A percentile compares a stretch with the other conserved stretches of the same genome.
phyloP scores from a whole-genome alignment of 2,888 invertebrate genomes.

The Macaria liturata region DNA sequence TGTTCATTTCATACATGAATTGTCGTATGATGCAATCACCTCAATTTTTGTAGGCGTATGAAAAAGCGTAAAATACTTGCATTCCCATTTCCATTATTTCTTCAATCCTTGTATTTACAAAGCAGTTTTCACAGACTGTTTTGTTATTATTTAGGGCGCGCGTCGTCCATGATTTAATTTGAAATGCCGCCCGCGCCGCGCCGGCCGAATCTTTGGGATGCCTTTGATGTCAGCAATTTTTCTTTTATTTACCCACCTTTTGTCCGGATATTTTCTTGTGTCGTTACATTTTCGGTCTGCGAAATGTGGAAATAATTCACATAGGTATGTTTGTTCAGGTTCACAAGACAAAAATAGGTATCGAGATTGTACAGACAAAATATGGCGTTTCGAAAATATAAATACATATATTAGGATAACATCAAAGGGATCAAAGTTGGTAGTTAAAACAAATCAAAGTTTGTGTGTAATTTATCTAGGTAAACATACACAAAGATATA shows the following conservation, averaged over 20 bases:
- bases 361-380: no score
- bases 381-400: no score
- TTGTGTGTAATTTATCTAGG: no score
- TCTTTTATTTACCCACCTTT: slow-evolving; percentile 29
- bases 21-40: no score
- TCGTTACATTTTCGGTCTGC: slow-evolving; percentile 18
- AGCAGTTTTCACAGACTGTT: slow-evolving; percentile 40
- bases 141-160: slow-evolving; percentile 53
- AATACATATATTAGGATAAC: no score
- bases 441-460: no score
- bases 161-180: slow-evolving; percentile 57
- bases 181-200: slow-evolving; percentile 42
- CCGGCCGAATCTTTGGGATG: slow-evolving; percentile 38
- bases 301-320: slow-evolving; percentile 14
- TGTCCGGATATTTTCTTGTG: slow-evolving; percentile 27
- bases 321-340: slow-evolving; percentile 15
- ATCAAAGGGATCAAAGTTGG: no score
- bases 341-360: no score
- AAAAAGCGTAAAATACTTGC: no score
- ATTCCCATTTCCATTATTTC: slow-evolving; percentile 31
- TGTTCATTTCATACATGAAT: no score
- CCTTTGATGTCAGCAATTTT: slow-evolving; percentile 34
- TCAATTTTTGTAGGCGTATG: no score
- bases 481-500: no score
- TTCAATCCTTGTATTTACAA: slow-evolving; percentile 30